Conservation (phyloP, 2,888 invertebrate genomes). For the Drosophila pseudotalamancana region DNA sequence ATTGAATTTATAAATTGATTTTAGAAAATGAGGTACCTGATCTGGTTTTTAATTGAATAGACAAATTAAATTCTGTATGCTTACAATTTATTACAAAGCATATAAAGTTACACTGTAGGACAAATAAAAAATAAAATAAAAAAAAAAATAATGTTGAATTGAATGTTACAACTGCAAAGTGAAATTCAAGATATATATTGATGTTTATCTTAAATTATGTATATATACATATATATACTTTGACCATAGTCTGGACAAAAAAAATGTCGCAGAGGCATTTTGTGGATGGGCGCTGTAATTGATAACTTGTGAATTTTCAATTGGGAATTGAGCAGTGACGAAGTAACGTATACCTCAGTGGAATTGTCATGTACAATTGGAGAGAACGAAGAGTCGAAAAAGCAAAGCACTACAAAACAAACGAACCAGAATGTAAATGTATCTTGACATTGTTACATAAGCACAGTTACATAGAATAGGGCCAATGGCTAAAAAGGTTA, state of each 20-base stretch:
- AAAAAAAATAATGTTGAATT: no score
- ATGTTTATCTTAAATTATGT: no score
- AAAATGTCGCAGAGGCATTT: conserved; percentile 14
- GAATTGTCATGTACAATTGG: conserved; percentile 25
- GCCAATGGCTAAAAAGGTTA: conserved; percentile 27
- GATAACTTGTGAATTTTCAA: conserved; percentile 66
- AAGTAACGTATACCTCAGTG: conserved; percentile 39
- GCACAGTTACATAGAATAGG: conserved; percentile 39
- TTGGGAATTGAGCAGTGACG: conserved; percentile 18
- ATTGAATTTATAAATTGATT: no score
- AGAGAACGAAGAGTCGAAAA: neutral
- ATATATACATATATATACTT: no score
- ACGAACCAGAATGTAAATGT: conserved; percentile 54
- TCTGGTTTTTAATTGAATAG: no score
- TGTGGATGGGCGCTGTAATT: conserved; percentile 49
- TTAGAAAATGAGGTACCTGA: no score
- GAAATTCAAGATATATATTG: no score
- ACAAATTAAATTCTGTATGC: no score
- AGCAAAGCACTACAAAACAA: conserved; percentile 38
- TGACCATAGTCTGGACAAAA: conserved; percentile 9
- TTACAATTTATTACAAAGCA: no score
- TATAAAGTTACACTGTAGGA: conserved; percentile 1
- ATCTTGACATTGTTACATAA: conserved; percentile 55
- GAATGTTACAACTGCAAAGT: no score
- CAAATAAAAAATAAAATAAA: no score